phyloP scores from a whole-genome alignment of 2,888 invertebrate species.

The Tetragonisca angustula region DNA sequence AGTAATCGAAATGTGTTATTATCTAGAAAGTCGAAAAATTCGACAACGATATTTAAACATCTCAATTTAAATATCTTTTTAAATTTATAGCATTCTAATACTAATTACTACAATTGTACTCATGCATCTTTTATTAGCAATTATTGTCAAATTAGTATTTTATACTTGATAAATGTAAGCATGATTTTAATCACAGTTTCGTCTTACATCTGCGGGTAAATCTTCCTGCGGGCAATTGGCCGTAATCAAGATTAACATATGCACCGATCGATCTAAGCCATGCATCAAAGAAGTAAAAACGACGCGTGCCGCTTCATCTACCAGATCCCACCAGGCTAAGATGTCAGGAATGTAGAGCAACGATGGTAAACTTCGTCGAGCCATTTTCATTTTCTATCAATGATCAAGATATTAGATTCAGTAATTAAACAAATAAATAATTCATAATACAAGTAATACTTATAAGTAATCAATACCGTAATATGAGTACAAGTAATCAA shows the following conservation, averaged over 20 bases:
- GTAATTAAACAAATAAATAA: background rate
- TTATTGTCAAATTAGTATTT: background rate
- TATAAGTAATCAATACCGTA: too few species aligned
- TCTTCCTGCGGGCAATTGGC: constrained; percentile 71
- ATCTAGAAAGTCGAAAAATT: background rate
- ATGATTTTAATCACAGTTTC: background rate
- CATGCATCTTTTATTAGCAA: background rate
- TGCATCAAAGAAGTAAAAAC: constrained; percentile 80
- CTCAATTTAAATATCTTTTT: background rate
- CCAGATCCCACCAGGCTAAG: constrained; percentile 81
- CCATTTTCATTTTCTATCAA: constrained; percentile 90
- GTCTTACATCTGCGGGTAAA: constrained; percentile 76
- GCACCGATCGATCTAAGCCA: constrained; percentile 78
- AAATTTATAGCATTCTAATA: background rate
- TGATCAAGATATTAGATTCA: background rate
- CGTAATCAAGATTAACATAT: constrained; percentile 79
- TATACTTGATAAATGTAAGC: background rate
- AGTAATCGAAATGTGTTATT: background rate
- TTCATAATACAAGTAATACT: too few species aligned
- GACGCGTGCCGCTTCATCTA: constrained; percentile 80
- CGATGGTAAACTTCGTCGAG: constrained; percentile 88
- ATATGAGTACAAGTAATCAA: too few species aligned
- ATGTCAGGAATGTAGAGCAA: constrained; percentile 81
- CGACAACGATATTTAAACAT: background rate
- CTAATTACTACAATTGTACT: background rate